Evolutionary conservation across 2,113 vertebrate species (phyloP).

Genomic region (Lasiurus cinereus): DNA sequence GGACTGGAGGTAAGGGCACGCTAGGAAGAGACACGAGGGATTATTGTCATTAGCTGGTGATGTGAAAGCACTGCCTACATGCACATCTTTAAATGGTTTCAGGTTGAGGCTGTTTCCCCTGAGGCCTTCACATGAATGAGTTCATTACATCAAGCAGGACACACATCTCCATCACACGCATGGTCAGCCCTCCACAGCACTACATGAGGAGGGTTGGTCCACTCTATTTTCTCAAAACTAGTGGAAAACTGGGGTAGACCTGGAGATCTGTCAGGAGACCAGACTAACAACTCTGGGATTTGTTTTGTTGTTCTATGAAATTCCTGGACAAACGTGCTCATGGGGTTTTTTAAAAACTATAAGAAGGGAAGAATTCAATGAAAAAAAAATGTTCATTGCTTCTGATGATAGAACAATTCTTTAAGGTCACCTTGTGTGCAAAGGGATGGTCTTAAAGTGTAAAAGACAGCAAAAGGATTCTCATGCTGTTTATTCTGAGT

Average conservation of each 20-base stretch:
- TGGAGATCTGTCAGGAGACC: neutral
- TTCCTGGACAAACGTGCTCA: neutral
- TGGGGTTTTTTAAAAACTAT: neutral
- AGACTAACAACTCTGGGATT: neutral
- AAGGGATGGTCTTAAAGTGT: neutral
- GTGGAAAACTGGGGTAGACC: neutral
- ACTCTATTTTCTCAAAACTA: neutral
- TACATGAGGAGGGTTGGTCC: fast-evolving
- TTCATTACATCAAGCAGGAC: neutral
- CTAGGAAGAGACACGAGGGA: neutral
- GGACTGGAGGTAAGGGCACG: neutral
- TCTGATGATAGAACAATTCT: neutral
- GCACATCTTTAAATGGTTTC: neutral
- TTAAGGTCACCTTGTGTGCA: neutral
- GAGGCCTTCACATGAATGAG: neutral
- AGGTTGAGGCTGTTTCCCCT: neutral
- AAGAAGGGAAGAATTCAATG: neutral
- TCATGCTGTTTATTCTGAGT: neutral
- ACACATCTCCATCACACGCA: neutral
- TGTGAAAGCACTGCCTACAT: neutral
- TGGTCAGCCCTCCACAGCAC: fast-evolving
- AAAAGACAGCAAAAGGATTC: neutral
- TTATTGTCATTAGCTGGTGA: neutral
- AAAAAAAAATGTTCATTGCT: neutral
- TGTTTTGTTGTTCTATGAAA: neutral